A percentile compares a stretch with the other conserved stretches of the same genome.
Evolutionary conservation across 2,797 vertebrate genomes (phyloP).

Genomic region (Hippocampus kuda): DNA sequence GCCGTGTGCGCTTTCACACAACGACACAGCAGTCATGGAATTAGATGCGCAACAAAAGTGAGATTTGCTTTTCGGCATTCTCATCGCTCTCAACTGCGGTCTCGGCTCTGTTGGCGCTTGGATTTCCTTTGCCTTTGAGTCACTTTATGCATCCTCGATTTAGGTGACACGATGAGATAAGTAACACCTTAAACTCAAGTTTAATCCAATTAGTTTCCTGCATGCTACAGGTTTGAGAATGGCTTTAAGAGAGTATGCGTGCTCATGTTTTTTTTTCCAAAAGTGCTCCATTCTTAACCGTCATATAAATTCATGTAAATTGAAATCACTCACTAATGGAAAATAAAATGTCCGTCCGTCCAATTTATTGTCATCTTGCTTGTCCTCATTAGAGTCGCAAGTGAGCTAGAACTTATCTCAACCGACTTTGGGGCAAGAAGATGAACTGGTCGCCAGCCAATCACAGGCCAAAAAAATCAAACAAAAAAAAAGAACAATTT

Average conservation of each 20-base stretch:
- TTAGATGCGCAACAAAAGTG: background rate
- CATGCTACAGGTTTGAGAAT: slow-evolving; percentile 10
- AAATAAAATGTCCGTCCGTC: background rate
- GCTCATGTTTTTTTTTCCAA: too few relatives aligned
- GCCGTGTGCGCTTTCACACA: too few relatives aligned
- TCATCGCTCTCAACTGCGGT: too few relatives aligned
- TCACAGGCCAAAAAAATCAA: too few relatives aligned
- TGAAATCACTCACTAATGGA: too few relatives aligned
- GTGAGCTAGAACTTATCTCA: too few relatives aligned
- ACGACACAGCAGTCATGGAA: background rate
- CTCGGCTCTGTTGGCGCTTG: too few relatives aligned
- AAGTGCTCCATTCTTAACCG: background rate
- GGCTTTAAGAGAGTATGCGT: background rate
- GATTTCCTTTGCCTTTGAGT: background rate
- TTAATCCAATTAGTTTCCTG: slow-evolving; percentile 24
- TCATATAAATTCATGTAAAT: too few relatives aligned
- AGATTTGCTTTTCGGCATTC: background rate
- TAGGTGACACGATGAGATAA: slow-evolving; percentile 24
- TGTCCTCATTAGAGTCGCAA: background rate
- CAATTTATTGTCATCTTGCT: background rate
- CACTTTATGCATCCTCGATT: slow-evolving; percentile 8
- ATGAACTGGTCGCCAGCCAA: too few relatives aligned
- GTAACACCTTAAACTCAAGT: slow-evolving; percentile 10
- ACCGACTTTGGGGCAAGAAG: too few relatives aligned
- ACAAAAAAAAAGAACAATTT: too few relatives aligned